Conservation (phyloP, 2,888 invertebrate genomes). For the Pimpla rufipes region DNA sequence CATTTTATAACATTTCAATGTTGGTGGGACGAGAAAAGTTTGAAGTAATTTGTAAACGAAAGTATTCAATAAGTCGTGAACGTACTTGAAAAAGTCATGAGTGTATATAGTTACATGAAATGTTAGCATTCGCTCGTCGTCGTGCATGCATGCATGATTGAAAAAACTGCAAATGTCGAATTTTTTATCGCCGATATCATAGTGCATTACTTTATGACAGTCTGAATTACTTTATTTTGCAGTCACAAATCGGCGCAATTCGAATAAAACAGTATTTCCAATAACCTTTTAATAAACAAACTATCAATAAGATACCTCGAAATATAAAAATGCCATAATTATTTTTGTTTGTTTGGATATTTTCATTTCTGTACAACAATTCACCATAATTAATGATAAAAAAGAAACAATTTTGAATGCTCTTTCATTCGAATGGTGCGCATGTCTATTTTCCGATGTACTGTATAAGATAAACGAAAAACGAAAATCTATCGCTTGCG, state of each 20-base stretch:
- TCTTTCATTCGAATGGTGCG: background rate
- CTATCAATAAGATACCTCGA: too few relatives aligned
- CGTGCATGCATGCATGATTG: constrained; percentile 15
- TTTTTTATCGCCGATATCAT: background rate
- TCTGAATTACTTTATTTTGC: constrained; percentile 1
- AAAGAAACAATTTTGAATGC: background rate
- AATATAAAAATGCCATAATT: too few relatives aligned
- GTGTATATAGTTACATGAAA: constrained; percentile 69
- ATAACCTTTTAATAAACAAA: too few relatives aligned
- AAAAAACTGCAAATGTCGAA: background rate
- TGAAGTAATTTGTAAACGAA: constrained; percentile 32
- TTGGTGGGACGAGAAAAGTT: constrained; percentile 19
- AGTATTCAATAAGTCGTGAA: constrained; percentile 61
- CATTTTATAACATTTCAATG: constrained; percentile 31
- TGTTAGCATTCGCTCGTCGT: constrained; percentile 60
- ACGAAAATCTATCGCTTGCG: background rate
- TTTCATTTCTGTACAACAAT: background rate
- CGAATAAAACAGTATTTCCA: background rate
- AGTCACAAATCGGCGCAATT: background rate
- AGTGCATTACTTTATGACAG: background rate
- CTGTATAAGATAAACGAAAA: background rate
- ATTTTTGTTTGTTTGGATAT: too few relatives aligned
- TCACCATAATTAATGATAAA: too few relatives aligned
- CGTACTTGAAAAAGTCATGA: constrained; percentile 63
- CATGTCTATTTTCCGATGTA: background rate